Conservation (phyloP, 2,888 invertebrate species). For the Brachynemurus nebulosus region DNA sequence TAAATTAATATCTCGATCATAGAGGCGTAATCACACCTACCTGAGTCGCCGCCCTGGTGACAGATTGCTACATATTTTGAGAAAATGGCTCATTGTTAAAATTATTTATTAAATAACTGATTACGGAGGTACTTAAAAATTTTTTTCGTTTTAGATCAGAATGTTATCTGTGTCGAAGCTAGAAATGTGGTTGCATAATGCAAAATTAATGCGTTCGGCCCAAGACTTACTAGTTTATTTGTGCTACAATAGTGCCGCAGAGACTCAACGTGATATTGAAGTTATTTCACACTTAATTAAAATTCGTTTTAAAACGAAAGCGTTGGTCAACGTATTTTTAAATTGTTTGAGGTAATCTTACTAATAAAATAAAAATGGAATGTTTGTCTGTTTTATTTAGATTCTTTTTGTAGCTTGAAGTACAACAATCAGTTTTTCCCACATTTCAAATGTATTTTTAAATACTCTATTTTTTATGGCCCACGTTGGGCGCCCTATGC, state of each 20-base stretch:
- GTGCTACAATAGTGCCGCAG: slow-evolving; percentile 75
- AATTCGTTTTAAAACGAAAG: slow-evolving; percentile 87
- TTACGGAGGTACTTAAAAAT: slow-evolving; percentile 12
- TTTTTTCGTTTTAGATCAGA: slow-evolving; percentile 39
- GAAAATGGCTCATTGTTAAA: too few relatives aligned
- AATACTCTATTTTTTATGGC: too few relatives aligned
- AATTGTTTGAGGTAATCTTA: slow-evolving; percentile 58
- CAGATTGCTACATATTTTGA: too few relatives aligned
- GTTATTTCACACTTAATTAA: slow-evolving; percentile 77
- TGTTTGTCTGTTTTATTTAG: too few relatives aligned
- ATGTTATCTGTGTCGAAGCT: slow-evolving; percentile 65
- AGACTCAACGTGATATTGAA: slow-evolving; percentile 49
- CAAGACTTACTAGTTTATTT: slow-evolving; percentile 84
- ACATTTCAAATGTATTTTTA: too few relatives aligned
- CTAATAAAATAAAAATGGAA: too few relatives aligned
- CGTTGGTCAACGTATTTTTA: slow-evolving; percentile 77
- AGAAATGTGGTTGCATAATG: slow-evolving; percentile 92
- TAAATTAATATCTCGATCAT: too few relatives aligned
- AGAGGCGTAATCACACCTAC: too few relatives aligned
- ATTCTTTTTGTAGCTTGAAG: too few relatives aligned
- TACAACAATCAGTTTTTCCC: too few relatives aligned
- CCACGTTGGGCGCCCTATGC: too few relatives aligned
- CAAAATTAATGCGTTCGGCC: slow-evolving; percentile 82
- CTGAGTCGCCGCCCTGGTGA: too few relatives aligned
- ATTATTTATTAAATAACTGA: slow-evolving; percentile 21